These are phyloP conservation scores for Oreochromis mossambicus DNA, from an alignment of 2,797 vertebrate species.

Conservation along the genomic window DNA sequence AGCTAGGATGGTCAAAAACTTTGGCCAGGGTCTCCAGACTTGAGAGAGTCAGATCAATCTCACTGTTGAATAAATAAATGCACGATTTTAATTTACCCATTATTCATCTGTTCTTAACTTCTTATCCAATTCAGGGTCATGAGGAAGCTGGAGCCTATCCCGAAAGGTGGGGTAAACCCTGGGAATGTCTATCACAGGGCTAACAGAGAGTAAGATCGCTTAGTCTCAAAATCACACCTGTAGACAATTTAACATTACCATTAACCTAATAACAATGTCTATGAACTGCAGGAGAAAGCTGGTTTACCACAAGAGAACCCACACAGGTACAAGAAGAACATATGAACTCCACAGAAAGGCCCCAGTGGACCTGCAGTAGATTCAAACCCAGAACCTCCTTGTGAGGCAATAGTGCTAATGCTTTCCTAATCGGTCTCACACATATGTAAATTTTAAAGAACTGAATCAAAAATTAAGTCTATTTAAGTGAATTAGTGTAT, in stretches of 20 bases:
- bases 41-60: conserved; percentile 79
- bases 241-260: neutral
- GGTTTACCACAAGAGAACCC: neutral
- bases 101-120: neutral
- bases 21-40: conserved; percentile 82
- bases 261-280: neutral
- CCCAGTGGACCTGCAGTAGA: neutral
- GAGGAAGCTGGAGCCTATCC: neutral
- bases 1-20: conserved; percentile 79
- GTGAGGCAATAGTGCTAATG: neutral
- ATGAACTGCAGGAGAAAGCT: neutral
- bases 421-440: neutral
- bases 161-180: neutral
- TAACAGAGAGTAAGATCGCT: neutral
- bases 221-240: neutral
- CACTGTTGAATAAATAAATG: conserved; percentile 62
- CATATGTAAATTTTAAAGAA: neutral
- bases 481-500: neutral
- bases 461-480: neutral
- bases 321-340: neutral
- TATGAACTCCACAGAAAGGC: neutral
- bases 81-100: neutral
- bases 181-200: neutral
- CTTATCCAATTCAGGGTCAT: rapidly evolving
- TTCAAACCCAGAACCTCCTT: neutral